Evolutionary conservation across 1,140 invertebrate genomes (phyloP), one percentile per base, ranked within the genome.

Genomic region (Chlorops oryzae): DNA sequence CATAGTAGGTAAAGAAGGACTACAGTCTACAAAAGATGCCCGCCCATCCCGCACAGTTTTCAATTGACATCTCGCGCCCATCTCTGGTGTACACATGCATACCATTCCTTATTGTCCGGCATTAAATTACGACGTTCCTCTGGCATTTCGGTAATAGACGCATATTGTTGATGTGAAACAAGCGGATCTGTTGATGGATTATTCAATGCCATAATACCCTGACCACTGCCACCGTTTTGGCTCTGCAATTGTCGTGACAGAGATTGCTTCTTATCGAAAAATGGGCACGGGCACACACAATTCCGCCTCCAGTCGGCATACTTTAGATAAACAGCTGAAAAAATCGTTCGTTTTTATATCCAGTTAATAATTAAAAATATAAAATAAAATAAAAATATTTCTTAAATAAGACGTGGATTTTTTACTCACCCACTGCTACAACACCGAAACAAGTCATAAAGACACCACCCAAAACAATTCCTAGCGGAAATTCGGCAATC

Each of bases 151-250:
- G 80, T 78, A 5, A 84, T 80, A 1, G 81, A 81, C 37, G 79
- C 81, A 70, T 85, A 84, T 70, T 84, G 82, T 21, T 82, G 81
- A 39, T 59, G 58, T 3, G 80, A 77, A 27, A 85, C 81, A 45
- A 84, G 70, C 20, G 82, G 77, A 74, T 84, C 82, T n/a, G 82
- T 84, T n/a, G 82, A 83, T 27, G 82, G 82, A 74, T 83, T 83
- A 74, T 83, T 83, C 42, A 78, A 61, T 39, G 73, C 54, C 50
- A 56, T 44, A 38, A 50, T 50, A 10, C 40, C 45, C 41, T 50
- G 35, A 17, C 52, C 47, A 35, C 27, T 34, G 18, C 49, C 51
- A 21, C 50, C 44, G 44, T 38, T 53, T 34, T 54, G 38, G 18
- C 53, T 43, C 45, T 58, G 52, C 34, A 56, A 39, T 52, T 61